Evolutionary conservation across 2,888 invertebrate genomes (phyloP), one percentile per base, ranked within the genome.

Genomic region (Caenorhabditis panamensis): DNA sequence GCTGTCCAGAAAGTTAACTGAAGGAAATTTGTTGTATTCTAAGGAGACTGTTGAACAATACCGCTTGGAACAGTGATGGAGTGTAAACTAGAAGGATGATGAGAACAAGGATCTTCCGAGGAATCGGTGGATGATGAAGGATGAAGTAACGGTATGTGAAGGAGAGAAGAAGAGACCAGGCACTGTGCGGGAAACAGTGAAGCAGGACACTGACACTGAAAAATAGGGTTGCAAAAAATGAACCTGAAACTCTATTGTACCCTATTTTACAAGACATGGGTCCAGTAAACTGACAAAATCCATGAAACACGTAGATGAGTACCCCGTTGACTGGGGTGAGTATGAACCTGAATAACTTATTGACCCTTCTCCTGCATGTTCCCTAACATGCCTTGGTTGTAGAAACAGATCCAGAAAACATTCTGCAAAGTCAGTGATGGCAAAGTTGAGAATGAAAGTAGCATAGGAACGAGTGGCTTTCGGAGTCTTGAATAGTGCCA

Each of bases 101-200:
- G 20, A 18, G 18, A 13, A 68, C 18, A 1, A 68, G 24, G 3
- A 22, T 54, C 11, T 26, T 28, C 5, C 62, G 31, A 1, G 62
- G 9, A 0, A 61, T n/a, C 8, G 61, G 20, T 0, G 61, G 28
- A 49, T 72, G 22, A 47, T 66, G 44, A 16, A 79, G 56, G 26
- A 79, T 72, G 44, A 67, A 72, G 49, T 56, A 79, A 28, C 79
- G 67, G n/a, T 79, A 79, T 6, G 51, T 24, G 26, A 79, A 79
- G 2, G 79, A 73, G 20, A 73, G 24, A 1, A 79, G 54, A 4
- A 79, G 63, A 0, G 73, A 73, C 79, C 79, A 79, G 1, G 61
- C 56, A 4, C 62, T 22, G 47, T 79, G 79, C 2, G 79, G 49
- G 31, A 68, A 36, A 18, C 53, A 73, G 31, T 72, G 79, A 5